Percentiles rank a stretch among this genome's conserved stretches.
Conservation (phyloP, 1,140 invertebrate species). For the Eriosoma lanigerum region DNA sequence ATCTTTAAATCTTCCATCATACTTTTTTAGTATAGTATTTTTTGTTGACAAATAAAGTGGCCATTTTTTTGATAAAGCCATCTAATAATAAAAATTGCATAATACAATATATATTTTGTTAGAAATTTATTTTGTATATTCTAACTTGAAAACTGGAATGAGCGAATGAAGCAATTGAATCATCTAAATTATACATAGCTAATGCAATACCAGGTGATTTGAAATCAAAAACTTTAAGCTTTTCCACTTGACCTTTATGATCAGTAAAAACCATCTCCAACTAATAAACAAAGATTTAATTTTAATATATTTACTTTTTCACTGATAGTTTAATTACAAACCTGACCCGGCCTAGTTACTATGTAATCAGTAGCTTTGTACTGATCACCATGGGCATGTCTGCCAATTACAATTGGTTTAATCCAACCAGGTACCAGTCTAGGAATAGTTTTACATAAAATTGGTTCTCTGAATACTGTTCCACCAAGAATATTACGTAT, state of each 20-base stretch:
- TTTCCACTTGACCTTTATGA: slow-evolving; percentile 63
- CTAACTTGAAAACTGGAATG: slow-evolving; percentile 76
- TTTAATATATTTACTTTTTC: neutral
- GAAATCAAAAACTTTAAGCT: slow-evolving; percentile 55
- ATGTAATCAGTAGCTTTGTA: slow-evolving; percentile 87
- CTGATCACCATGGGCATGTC: slow-evolving; percentile 88
- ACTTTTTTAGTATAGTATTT: slow-evolving; percentile 88
- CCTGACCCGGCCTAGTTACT: slow-evolving; percentile 70
- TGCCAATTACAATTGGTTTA: slow-evolving; percentile 78
- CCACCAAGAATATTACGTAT: slow-evolving; percentile 89
- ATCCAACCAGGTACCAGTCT: slow-evolving; percentile 84
- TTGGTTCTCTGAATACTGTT: slow-evolving; percentile 88
- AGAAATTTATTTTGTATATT: neutral
- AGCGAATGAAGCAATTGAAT: slow-evolving; percentile 80
- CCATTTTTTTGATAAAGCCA: slow-evolving; percentile 79
- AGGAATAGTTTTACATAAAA: slow-evolving; percentile 85
- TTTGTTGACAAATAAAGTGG: slow-evolving; percentile 86
- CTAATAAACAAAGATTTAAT: slow-evolving; percentile 57
- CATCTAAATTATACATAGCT: slow-evolving; percentile 89
- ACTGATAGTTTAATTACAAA: slow-evolving; percentile 54
- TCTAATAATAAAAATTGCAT: slow-evolving; percentile 57
- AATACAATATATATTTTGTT: neutral
- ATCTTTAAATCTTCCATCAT: slow-evolving; percentile 91
- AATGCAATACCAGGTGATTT: slow-evolving; percentile 75
- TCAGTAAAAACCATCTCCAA: slow-evolving; percentile 71